phyloP scores from a whole-genome alignment of 2,888 invertebrate genomes.

The Apoderus coryli region DNA sequence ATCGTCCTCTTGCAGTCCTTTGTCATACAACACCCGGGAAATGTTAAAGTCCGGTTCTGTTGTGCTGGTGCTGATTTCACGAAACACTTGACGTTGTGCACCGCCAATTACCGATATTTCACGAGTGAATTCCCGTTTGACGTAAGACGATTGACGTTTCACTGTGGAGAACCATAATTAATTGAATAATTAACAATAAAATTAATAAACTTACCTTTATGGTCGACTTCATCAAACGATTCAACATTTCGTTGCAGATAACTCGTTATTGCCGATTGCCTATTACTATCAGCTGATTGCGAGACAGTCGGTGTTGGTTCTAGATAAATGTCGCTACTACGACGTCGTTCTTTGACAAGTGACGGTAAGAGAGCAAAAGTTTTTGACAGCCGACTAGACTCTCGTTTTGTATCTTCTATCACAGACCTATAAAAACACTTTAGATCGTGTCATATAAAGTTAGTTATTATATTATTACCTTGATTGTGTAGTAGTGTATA shows the following conservation, averaged over 20 bases:
- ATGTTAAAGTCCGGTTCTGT: constrained; percentile 26
- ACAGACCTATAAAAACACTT: no score
- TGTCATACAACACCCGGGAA: constrained; percentile 32
- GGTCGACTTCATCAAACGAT: constrained; percentile 1
- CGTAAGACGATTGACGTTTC: no score
- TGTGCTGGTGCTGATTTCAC: constrained; percentile 13
- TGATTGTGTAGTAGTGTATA: no score
- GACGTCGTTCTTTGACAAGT: constrained; percentile 18
- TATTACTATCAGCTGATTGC: constrained; percentile 1
- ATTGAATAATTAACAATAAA: background rate
- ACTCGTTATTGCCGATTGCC: no score
- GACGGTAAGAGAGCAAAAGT: constrained; percentile 16
- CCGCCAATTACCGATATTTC: constrained; percentile 22
- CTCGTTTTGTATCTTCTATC: constrained; percentile 12
- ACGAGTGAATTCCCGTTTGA: no score
- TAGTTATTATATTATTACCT: no score
- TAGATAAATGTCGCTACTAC: constrained; percentile 29
- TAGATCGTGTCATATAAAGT: no score
- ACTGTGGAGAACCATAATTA: no score
- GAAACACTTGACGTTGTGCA: constrained; percentile 15
- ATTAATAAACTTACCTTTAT: background rate
- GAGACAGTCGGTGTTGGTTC: constrained; percentile 18
- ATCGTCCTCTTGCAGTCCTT: constrained; percentile 63
- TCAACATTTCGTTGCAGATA: no score
- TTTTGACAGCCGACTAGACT: constrained; percentile 10